Percentiles rank a stretch among this genome's conserved stretches.
Evolutionary conservation across 2,888 invertebrate species (phyloP).

Genomic region (Lycocerus yunnanus): DNA sequence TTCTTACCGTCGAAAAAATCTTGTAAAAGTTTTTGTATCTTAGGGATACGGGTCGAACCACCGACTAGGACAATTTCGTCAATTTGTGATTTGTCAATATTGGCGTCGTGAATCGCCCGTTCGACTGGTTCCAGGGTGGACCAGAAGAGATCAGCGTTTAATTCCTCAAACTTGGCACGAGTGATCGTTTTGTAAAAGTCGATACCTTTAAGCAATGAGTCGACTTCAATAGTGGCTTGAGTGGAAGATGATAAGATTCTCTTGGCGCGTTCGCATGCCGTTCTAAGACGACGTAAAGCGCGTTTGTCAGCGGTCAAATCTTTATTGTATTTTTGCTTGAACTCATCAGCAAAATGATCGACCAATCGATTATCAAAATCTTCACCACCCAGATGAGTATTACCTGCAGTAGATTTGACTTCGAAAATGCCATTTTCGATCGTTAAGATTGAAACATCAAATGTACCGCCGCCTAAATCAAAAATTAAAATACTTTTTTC

Average conservation of each 20-base stretch:
- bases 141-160: constrained; percentile 95
- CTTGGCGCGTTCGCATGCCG: constrained; percentile 91
- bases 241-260: constrained; percentile 84
- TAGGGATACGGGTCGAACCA: constrained; percentile 92
- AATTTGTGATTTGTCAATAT: constrained; percentile 90
- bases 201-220: constrained; percentile 91
- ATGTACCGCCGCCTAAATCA: too few relatives aligned
- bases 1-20: constrained; percentile 85
- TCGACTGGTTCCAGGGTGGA: constrained; percentile 97
- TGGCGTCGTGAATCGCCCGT: constrained; percentile 93
- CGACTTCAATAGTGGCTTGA: constrained; percentile 93
- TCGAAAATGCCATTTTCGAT: too few relatives aligned
- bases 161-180: constrained; percentile 94
- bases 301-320: too few relatives aligned
- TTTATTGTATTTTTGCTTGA: too few relatives aligned
- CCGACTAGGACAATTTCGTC: constrained; percentile 89
- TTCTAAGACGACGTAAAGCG: too few relatives aligned
- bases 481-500: too few relatives aligned
- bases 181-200: constrained; percentile 97
- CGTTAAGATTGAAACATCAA: too few relatives aligned
- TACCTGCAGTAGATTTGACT: too few relatives aligned
- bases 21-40: constrained; percentile 89
- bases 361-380: too few relatives aligned
- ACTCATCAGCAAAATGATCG: too few relatives aligned
- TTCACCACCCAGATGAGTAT: too few relatives aligned